phyloP scores from a whole-genome alignment of 2,888 invertebrate genomes.

The Eupeodes latifasciatus region DNA sequence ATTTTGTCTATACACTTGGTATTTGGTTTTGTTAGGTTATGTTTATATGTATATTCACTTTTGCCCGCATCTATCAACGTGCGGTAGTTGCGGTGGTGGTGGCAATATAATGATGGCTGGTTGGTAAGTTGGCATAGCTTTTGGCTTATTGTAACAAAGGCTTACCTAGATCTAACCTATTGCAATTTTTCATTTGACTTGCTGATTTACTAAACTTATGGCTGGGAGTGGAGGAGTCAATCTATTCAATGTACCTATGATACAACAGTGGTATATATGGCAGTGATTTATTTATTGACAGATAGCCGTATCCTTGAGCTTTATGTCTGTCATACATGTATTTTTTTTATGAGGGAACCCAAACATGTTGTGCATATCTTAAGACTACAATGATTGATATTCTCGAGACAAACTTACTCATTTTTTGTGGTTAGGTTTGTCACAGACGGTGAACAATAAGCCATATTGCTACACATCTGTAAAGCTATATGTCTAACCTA shows the following conservation, averaged over 20 bases:
- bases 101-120: neutral
- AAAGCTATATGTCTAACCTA: neutral
- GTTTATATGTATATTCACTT: slow-evolving; percentile 38
- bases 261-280: neutral
- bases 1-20: neutral
- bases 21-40: slow-evolving; percentile 13
- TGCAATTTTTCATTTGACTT: slow-evolving; percentile 32
- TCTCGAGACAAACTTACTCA: slow-evolving; percentile 23
- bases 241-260: neutral
- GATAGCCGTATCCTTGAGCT: slow-evolving; percentile 60
- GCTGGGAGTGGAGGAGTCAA: neutral
- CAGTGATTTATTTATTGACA: slow-evolving; percentile 51
- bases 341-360: slow-evolving; percentile 4
- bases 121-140: slow-evolving; percentile 4
- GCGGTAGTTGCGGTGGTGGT: neutral
- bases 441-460: slow-evolving; percentile 7
- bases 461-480: neutral
- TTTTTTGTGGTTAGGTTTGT: slow-evolving; percentile 24
- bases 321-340: slow-evolving; percentile 21
- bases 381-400: slow-evolving; percentile 56
- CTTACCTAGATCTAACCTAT: neutral
- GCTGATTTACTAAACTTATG: slow-evolving; percentile 1
- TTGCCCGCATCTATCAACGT: slow-evolving; percentile 15
- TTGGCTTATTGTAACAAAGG: neutral
- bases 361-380: slow-evolving; percentile 20